A percentile compares a stretch with the other conserved stretches of the same genome.
These are phyloP conservation scores for Chrysolina haemoptera DNA, from an alignment of 2,888 invertebrate genomes.

Conservation along the genomic window DNA sequence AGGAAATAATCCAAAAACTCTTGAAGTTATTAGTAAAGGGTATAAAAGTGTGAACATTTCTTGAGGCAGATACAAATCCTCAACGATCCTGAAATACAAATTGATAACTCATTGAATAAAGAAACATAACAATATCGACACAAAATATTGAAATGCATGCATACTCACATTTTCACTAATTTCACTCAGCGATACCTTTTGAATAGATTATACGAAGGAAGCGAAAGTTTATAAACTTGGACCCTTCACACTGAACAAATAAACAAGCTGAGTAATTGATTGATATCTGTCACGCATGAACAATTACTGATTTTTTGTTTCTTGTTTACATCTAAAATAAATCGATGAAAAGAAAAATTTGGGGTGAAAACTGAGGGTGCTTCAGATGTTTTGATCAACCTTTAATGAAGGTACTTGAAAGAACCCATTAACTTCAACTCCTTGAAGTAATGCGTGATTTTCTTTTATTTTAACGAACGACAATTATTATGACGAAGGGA, in stretches of 20 bases:
- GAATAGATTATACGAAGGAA: neutral
- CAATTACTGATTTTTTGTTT: neutral
- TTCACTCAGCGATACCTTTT: neutral
- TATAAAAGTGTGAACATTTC: conserved; percentile 47
- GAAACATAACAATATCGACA: neutral
- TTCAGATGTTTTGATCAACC: neutral
- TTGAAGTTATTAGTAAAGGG: conserved; percentile 49
- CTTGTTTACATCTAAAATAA: no score
- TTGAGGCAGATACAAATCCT: conserved; percentile 38
- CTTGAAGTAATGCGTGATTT: neutral
- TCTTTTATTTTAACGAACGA: no score
- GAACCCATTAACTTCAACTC: neutral
- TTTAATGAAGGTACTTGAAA: neutral
- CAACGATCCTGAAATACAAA: conserved; percentile 36
- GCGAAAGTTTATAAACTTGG: neutral
- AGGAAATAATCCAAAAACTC: conserved; percentile 56
- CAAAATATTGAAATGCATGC: neutral
- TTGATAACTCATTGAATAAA: neutral
- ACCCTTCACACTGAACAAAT: neutral
- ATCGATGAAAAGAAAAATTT: no score
- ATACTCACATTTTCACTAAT: conserved; percentile 9
- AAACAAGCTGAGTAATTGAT: conserved; percentile 4
- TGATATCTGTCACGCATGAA: conserved; percentile 13
- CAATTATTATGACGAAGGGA: no score
- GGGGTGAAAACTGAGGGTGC: neutral